Evolutionary conservation across 1,140 invertebrate genomes (phyloP), one percentile per base, ranked within the genome.

Genomic region (Orchestia grillus): DNA sequence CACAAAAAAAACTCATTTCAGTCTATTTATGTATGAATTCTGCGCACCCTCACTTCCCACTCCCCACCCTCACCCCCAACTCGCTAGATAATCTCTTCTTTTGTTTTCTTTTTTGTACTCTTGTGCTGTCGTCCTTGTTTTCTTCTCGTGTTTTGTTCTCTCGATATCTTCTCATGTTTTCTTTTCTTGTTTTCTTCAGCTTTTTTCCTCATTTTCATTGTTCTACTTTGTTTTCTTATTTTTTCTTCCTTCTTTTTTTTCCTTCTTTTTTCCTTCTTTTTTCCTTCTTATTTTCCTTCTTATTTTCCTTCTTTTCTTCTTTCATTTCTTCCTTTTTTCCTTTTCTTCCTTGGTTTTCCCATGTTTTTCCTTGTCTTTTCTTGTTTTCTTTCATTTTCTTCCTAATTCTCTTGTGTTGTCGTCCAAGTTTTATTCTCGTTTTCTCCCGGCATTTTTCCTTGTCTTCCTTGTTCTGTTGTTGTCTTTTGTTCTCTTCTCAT

Each of bases 351-450:
- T 28, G 6, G 1, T 8, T 44, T 92, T 44, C 11, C 90, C 36
- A 43, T 44, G 8, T 92, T 43, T 44, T 92, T 44, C 96, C 96
- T 95, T 96, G 88, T 23, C 96, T 96, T 15, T 53, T 62, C 88
- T 62, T 96, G 90, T 87, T 88, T 77, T 90, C 91, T 90, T 44
- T 96, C 96, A 36, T 91, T 57, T 53, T 96, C 87, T 96, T 96
- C 96, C 96, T 96, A 96, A 96, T 96, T 96, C 96, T 44, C 43
- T 44, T 96, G 92, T 95, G 88, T 96, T 96, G 96, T 95, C 45
- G 53, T 94, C 91, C 95, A 88, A 23, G 96, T 97, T 96, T 96
- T 96, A 47, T 97, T 96, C 53, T 97, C 97, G 57, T 97, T 96
- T 53, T 96, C 95, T 87, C 87, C 96, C 42, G 96, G 40, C 96